phyloP scores from a whole-genome alignment of 2,797 vertebrate species.

The Sebastiscus albofasciatus region DNA sequence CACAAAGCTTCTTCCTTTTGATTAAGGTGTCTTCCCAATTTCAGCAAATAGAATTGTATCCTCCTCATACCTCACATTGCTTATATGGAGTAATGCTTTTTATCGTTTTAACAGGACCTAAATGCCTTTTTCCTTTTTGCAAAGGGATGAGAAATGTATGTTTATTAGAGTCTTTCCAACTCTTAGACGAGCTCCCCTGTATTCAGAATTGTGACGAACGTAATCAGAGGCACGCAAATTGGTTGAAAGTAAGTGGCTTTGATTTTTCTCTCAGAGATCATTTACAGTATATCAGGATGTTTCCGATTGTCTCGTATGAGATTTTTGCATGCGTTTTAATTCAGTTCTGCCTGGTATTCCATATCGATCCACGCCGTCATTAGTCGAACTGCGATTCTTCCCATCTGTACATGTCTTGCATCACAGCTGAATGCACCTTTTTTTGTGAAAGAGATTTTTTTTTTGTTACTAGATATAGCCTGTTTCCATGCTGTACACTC shows the following conservation, averaged over 20 bases:
- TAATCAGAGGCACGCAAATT: constrained; percentile 54
- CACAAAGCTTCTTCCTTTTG: constrained; percentile 67
- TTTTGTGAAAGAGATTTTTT: constrained; percentile 60
- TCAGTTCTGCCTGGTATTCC: constrained; percentile 45
- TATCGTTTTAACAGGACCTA: constrained; percentile 72
- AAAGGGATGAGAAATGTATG: constrained; percentile 54
- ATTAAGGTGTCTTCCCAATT: constrained; percentile 77
- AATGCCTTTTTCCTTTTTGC: constrained; percentile 72
- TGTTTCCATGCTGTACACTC: constrained; percentile 56
- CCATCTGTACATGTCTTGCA: constrained; percentile 60
- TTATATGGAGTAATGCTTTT: constrained; percentile 73
- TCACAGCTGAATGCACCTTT: constrained; percentile 71
- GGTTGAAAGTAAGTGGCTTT: constrained; percentile 55
- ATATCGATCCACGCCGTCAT: constrained; percentile 25
- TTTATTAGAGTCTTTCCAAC: constrained; percentile 61
- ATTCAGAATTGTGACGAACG: constrained; percentile 38
- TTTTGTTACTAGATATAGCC: constrained; percentile 27
- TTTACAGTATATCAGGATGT: constrained; percentile 48
- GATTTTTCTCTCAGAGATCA: constrained; percentile 47
- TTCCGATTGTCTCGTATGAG: constrained; percentile 45
- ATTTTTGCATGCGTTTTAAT: constrained; percentile 62
- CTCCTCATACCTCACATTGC: constrained; percentile 80
- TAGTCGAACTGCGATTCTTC: constrained; percentile 40
- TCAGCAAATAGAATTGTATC: constrained; percentile 77
- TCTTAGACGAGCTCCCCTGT: constrained; percentile 40